A percentile compares a stretch with the other conserved stretches of the same genome.
phyloP scores from a whole-genome alignment of 1,140 invertebrate species.

The Carcinoscorpius rotundicauda region DNA sequence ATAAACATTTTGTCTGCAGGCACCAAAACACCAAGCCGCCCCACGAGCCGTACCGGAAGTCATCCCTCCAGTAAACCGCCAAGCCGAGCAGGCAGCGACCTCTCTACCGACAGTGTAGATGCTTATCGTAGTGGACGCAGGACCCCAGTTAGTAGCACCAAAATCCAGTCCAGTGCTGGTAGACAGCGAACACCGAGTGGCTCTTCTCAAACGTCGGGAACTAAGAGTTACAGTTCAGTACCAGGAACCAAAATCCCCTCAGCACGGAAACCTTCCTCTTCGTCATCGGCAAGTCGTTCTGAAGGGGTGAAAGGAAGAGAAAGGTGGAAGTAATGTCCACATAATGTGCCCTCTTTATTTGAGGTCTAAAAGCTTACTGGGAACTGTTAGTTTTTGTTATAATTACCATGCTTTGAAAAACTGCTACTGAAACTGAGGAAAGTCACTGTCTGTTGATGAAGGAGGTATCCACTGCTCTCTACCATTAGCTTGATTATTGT shows the following conservation, averaged over 20 bases:
- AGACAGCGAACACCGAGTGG: neutral
- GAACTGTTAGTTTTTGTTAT: too few relatives aligned
- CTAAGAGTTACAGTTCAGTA: too few relatives aligned
- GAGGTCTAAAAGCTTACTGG: too few relatives aligned
- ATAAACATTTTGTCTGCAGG: slow-evolving; percentile 1
- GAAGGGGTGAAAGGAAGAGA: too few relatives aligned
- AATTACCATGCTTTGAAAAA: too few relatives aligned
- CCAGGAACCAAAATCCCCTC: neutral
- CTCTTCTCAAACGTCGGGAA: neutral
- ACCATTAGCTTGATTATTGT: too few relatives aligned
- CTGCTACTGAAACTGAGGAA: too few relatives aligned
- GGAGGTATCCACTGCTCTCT: too few relatives aligned
- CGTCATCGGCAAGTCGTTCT: neutral
- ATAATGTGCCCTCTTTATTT: too few relatives aligned
- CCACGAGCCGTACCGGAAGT: slow-evolving; percentile 3
- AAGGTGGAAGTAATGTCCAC: too few relatives aligned
- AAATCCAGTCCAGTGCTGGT: neutral
- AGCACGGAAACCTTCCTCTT: neutral
- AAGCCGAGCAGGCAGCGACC: slow-evolving; percentile 16
- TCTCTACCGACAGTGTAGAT: slow-evolving; percentile 1
- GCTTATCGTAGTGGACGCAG: too few relatives aligned
- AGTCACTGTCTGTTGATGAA: too few relatives aligned
- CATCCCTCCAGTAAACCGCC: neutral
- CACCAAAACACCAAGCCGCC: slow-evolving; percentile 13
- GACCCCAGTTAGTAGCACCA: neutral